Evolutionary conservation across 2,113 vertebrate genomes (phyloP), one percentile per base, ranked within the genome.

Genomic region (Lucifuga dentata): DNA sequence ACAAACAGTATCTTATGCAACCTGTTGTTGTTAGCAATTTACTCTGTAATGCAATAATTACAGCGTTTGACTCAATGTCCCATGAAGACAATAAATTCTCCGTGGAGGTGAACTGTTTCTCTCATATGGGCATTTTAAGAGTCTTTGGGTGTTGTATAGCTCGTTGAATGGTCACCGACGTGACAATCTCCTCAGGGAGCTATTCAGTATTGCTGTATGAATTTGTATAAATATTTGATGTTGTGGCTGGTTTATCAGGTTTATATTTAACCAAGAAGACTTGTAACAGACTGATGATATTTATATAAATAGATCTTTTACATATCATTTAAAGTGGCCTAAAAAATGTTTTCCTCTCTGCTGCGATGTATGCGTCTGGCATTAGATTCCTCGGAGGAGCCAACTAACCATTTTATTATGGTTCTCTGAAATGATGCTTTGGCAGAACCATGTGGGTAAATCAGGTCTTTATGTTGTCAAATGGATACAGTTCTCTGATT

Each of bases 191-290:
- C 51, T 13, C 24, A n/a, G 72, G 66, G 69, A 76, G 32, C 39
- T 19, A 60, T 73, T 72, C 46, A 58, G 35, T 33, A 2, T 45
- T 35, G 43, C 46, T 68, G 56, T 57, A 62, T 66, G 59, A 63
- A 53, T 76, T 23, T 49, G 8, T 58, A 56, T 75, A 62, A 88
- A 83, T 80, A 64, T 64, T 75, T 73, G n/a, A 81, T 73, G 73
- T 78, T 55, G 36, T 32, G 50, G 69, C 26, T 68, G 59, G 81
- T 73, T 73, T 66, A 56, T 61, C 41, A 40, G 40, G 46, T 78
- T 86, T 80, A 45, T 67, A 20, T 58, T 77, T 59, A 10, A 41
- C 58, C 17, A 60, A 46, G 38, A 46, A 36, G 40, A 63, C 39
- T 40, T 62, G 15, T 24, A 59, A 43, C 39, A 20, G 52, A 45